phyloP scores from a whole-genome alignment of 2,888 invertebrate genomes.

The Hypolimnas misippus region DNA sequence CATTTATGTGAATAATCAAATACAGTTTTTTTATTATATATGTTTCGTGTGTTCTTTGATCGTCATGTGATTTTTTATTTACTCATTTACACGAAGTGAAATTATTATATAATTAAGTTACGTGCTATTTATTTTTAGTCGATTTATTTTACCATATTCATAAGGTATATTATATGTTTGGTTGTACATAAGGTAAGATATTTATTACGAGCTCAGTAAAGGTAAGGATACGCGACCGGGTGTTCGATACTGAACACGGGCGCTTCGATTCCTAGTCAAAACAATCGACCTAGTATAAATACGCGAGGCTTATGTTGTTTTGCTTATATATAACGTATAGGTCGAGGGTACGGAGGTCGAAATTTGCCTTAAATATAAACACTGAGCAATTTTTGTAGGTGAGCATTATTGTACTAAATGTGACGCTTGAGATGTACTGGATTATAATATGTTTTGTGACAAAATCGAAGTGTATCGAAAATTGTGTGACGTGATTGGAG shows the following conservation, averaged over 20 bases:
- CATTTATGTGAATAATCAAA: conserved; percentile 14
- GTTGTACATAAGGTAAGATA: conserved; percentile 12
- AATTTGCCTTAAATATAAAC: conserved; percentile 6
- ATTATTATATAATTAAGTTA: conserved; percentile 13
- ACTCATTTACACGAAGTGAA: conserved; percentile 13
- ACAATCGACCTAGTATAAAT: conserved; percentile 31
- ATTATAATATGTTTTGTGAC: background rate
- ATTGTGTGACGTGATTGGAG: background rate
- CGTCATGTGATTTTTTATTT: conserved; percentile 31
- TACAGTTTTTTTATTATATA: conserved; percentile 2
- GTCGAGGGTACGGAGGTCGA: conserved; percentile 12
- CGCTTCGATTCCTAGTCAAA: conserved; percentile 35
- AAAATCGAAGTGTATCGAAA: background rate
- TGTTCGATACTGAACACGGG: background rate
- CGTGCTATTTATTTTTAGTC: conserved; percentile 31
- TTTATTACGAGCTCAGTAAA: conserved; percentile 7
- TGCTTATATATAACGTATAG: conserved; percentile 12
- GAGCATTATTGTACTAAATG: conserved; percentile 11
- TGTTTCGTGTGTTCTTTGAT: conserved; percentile 17
- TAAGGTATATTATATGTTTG: conserved; percentile 10
- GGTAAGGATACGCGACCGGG: background rate
- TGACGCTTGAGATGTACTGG: conserved; percentile 11
- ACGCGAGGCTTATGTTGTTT: conserved; percentile 24
- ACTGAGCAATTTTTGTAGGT: background rate
- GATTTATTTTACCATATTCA: conserved; percentile 10